phyloP scores from a whole-genome alignment of 1,140 invertebrate genomes.

The Drosophila sechellia region DNA sequence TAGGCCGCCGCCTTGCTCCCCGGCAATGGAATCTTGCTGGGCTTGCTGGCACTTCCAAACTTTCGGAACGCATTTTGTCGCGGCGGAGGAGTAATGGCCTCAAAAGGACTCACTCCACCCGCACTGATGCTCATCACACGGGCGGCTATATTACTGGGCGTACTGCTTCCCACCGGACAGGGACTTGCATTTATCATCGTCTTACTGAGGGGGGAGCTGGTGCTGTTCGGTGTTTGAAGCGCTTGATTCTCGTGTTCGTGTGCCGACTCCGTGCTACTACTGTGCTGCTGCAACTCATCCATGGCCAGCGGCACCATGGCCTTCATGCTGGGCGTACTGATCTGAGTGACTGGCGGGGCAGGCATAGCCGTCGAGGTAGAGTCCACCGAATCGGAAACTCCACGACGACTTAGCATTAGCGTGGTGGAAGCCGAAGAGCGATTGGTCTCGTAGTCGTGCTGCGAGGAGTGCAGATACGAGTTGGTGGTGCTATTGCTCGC shows the following conservation, averaged over 20 bases:
- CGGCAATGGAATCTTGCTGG: constrained; percentile 90
- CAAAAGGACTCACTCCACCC: constrained; percentile 74
- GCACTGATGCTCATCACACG: constrained; percentile 79
- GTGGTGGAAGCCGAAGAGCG: constrained; percentile 82
- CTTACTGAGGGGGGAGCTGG: constrained; percentile 47
- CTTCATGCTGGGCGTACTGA: constrained; percentile 86
- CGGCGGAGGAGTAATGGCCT: constrained; percentile 38
- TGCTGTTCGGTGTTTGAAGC: constrained; percentile 43
- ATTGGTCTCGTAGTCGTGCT: constrained; percentile 82
- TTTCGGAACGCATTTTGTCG: constrained; percentile 65
- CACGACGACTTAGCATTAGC: constrained; percentile 74
- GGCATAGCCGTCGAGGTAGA: constrained; percentile 54
- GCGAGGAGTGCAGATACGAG: constrained; percentile 75
- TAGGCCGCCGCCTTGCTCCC: constrained; percentile 85
- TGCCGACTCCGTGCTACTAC: constrained; percentile 87
- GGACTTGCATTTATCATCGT: constrained; percentile 54
- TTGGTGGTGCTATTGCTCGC: constrained; percentile 60
- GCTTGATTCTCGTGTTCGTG: constrained; percentile 85
- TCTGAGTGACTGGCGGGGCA: constrained; percentile 68
- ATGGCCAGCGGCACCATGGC: constrained; percentile 86
- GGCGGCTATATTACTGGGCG: constrained; percentile 72
- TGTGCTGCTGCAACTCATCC: constrained; percentile 86
- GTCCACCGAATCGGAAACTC: constrained; percentile 65
- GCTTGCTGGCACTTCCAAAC: constrained; percentile 85
- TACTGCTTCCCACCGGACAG: constrained; percentile 84